Percentiles rank a stretch among this genome's conserved stretches.
Evolutionary conservation across 2,797 vertebrate genomes (phyloP).

Genomic region (Triplophysa yarkandensis): DNA sequence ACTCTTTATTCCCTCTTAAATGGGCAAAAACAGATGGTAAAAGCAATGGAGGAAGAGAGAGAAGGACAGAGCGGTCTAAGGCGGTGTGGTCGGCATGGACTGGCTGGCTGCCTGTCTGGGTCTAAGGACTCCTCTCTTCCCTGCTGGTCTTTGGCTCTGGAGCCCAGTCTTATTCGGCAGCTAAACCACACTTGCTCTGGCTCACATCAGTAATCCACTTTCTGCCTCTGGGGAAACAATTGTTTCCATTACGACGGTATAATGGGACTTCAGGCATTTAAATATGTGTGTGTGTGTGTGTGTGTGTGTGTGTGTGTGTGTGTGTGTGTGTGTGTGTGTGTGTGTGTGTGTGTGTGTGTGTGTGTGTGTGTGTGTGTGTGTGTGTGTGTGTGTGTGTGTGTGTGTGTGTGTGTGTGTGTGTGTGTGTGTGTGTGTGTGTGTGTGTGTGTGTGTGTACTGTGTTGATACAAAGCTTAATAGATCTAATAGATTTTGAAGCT

Average conservation of each 20-base stretch:
- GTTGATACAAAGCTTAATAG: background rate
- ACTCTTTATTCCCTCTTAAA: conserved; percentile 35
- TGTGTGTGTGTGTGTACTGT: too few relatives aligned
- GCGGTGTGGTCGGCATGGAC: conserved; percentile 52
- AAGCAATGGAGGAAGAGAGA: conserved; percentile 12
- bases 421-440: too few relatives aligned
- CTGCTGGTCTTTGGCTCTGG: conserved; percentile 55
- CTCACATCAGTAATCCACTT: conserved; percentile 51
- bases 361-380: too few relatives aligned
- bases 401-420: too few relatives aligned
- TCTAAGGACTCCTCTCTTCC: conserved; percentile 50
- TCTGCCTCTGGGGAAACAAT: conserved; percentile 48
- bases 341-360: too few relatives aligned
- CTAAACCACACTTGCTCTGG: conserved; percentile 54
- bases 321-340: too few relatives aligned
- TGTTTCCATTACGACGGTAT: conserved; percentile 20
- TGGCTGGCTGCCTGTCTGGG: conserved; percentile 63
- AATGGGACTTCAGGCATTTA: conserved; percentile 31
- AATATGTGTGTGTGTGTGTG: too few relatives aligned
- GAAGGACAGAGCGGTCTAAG: conserved; percentile 36
- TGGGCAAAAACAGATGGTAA: conserved; percentile 54
- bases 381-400: too few relatives aligned
- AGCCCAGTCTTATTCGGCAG: conserved; percentile 56
- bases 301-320: too few relatives aligned
- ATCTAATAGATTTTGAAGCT: background rate